phyloP scores from a whole-genome alignment of 2,888 invertebrate species.

The Tanytarsus gracilentus region DNA sequence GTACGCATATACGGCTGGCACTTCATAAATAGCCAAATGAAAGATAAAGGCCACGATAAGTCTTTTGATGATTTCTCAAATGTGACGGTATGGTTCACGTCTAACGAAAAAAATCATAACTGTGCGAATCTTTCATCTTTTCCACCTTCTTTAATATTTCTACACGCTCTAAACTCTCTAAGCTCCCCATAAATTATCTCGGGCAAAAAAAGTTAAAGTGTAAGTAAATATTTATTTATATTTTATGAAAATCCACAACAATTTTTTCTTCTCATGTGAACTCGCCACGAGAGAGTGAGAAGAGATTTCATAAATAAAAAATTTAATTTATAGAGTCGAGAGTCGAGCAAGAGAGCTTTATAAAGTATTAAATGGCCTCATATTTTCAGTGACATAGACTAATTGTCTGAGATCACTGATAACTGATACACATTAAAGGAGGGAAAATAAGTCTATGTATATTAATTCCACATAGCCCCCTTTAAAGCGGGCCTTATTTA shows the following conservation, averaged over 20 bases:
- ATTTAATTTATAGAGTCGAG: background rate
- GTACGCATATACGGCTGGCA: background rate
- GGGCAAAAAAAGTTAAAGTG: slow-evolving; percentile 2
- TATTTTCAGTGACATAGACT: slow-evolving; percentile 24
- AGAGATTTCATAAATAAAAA: background rate
- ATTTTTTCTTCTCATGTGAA: background rate
- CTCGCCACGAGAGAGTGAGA: background rate
- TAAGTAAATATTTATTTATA: slow-evolving; percentile 19
- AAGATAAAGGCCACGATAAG: background rate
- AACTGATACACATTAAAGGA: slow-evolving; percentile 11
- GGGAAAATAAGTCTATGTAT: background rate
- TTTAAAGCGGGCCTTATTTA: too few relatives aligned
- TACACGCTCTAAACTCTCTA: too few relatives aligned
- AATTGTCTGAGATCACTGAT: slow-evolving; percentile 24
- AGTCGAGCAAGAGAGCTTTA: background rate
- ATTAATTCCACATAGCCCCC: background rate
- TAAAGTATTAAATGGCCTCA: slow-evolving; percentile 18
- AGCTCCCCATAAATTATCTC: slow-evolving; percentile 20
- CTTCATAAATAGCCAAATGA: background rate
- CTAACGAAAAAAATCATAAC: background rate
- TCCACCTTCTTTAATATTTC: background rate
- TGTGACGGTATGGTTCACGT: slow-evolving; percentile 8
- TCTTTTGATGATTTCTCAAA: slow-evolving; percentile 1
- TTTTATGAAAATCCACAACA: slow-evolving; percentile 18
- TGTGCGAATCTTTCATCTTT: background rate